Base-by-base conservation (phyloP, 2,113 vertebrate genomes). In the Zosterops borbonicus region DNA sequence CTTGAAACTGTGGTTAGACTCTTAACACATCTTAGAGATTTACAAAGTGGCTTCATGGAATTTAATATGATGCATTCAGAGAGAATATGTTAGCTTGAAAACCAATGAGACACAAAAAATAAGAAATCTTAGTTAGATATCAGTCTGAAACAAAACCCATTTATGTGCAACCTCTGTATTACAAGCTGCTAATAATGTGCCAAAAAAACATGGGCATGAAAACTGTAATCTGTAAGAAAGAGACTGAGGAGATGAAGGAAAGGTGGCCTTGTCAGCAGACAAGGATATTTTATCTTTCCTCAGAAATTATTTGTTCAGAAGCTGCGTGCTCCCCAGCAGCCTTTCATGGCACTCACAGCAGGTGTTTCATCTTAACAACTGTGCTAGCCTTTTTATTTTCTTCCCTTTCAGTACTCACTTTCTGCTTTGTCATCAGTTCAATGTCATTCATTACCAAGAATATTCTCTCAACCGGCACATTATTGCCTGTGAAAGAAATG, bases 351-450 rank as follows among this genome's bases (percentile, higher is more conserved):
- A 59, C 39, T 71, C 63, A 14, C 90, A 95, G 91, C 37, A 78
- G 77, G 70, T 89, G 60, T 94, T 97, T 95, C 67, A 89, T 81
- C 76, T 95, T 86, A 95, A 87, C 67, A 67, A 87, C 64, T 68
- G 41, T 70, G 39, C 60, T 65, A 49, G 14, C 19, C 53, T 85
- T 89, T 93, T 90, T 74, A 59, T 73, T 93, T 87, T 86, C 70
- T 74, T 76, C 52, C 41, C 60, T 90, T 69, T 47, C 47, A 35
- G 18, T 75, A 42, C 44, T 79, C 63, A 37, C 49, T 69, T 92
- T 79, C 69, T 86, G 74, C 79, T 94, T 87, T 59, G 46, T 96
- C 91, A 96, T 96, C 92, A 80, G 28, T 91, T 92, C 56, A 55
- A 37, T 91, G 87, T 69, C 64, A 29, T 89, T 90, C 84, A 90